Evolutionary conservation across 2,113 vertebrate genomes (phyloP), one percentile per base, ranked within the genome.

Genomic region (Scalopus aquaticus): DNA sequence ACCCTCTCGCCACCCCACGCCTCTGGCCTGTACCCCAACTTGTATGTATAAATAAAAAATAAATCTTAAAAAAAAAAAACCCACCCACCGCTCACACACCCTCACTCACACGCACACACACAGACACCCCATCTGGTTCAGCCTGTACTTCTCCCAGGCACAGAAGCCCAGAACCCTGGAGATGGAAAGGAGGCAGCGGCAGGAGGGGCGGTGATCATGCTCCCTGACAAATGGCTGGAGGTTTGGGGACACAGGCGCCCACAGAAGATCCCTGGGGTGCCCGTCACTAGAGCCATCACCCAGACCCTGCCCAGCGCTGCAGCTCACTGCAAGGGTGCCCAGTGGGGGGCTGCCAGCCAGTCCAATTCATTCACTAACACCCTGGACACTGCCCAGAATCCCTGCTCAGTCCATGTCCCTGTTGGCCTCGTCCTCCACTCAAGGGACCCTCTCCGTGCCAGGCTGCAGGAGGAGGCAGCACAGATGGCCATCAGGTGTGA

Each of bases 71-170:
- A n/a, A n/a, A n/a, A n/a, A n/a, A n/a, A n/a, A n/a, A n/a, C n/a
- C n/a, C n/a, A n/a, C n/a, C n/a, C n/a, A n/a, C 12, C 49, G 13
- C 64, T 28, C 32, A 8, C 0, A 3, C 28, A 20, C n/a, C 10
- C 42, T 54, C 20, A 16, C 0, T 0, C 39, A n/a, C 13, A 2
- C 20, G 35, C 15, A 2, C 49, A 16, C 37, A 9, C 1, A 0
- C 65, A 28, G 28, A 35, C 74, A 13, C 76, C 1, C 51, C 72
- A 69, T 73, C 77, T 32, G 44, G n/a, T 54, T 42, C 74, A 12
- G 77, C 12, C 60, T 73, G 13, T 2, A 20, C 39, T 30, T n/a
- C 26, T 87, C 28, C 37, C 30, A 56, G 12, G 7, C 12, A 0
- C 54, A 13, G 37, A 22, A 56, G 60, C 13, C 79, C 12, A 13